A percentile compares a stretch with the other conserved stretches of the same genome.
These are phyloP conservation scores for Chymomyza costata DNA, from an alignment of 1,140 invertebrate species.

Conservation along the genomic window DNA sequence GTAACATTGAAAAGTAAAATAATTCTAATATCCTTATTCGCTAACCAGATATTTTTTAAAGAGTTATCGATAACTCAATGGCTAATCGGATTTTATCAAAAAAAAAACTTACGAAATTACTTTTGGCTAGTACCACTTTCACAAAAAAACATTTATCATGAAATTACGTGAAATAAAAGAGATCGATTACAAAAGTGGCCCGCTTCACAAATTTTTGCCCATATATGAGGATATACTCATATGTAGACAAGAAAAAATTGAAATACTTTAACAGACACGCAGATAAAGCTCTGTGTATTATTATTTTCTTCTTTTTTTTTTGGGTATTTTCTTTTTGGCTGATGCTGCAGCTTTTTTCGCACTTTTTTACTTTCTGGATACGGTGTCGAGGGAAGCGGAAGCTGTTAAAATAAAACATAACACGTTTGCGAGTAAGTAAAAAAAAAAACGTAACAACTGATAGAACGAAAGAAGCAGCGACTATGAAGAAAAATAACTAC, in stretches of 20 bases:
- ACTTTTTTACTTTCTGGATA: constrained; percentile 53
- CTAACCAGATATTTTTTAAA: no score
- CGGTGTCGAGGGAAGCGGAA: constrained; percentile 33
- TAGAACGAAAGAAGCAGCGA: constrained; percentile 13
- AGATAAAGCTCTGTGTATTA: constrained; percentile 24
- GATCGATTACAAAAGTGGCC: no score
- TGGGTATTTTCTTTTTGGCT: constrained; percentile 8
- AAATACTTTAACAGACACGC: constrained; percentile 66
- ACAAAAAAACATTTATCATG: no score
- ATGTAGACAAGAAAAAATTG: constrained; percentile 66
- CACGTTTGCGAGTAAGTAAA: constrained; percentile 57
- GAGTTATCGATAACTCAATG: no score
- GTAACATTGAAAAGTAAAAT: no score
- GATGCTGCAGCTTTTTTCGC: constrained; percentile 59
- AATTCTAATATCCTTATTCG: no score
- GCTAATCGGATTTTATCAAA: no score
- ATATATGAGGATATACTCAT: constrained; percentile 44
- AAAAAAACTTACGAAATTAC: no score
- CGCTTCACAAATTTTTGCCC: no score
- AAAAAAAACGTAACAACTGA: constrained; percentile 7
- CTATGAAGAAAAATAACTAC: constrained; percentile 68
- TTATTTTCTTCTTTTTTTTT: constrained; percentile 8
- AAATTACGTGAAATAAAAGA: no score
- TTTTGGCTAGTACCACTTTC: no score
- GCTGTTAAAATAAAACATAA: constrained; percentile 69